A percentile compares a stretch with the other conserved stretches of the same genome.
Evolutionary conservation across 2,113 vertebrate species (phyloP).

Genomic region (Calidris pugnax): DNA sequence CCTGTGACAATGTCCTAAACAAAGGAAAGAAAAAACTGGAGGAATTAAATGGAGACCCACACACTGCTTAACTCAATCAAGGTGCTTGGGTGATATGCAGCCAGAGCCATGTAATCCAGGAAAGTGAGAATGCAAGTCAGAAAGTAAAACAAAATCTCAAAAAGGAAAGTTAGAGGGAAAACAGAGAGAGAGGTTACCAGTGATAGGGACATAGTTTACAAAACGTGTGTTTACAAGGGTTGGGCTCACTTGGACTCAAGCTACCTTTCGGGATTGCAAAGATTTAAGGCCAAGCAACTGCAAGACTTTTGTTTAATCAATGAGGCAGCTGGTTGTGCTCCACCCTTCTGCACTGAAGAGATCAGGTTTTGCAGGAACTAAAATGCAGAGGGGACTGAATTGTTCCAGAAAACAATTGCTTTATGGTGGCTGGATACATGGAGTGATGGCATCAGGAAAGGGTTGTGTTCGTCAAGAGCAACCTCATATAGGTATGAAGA

Average conservation of each 20-base stretch:
- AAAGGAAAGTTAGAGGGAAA: not conserved
- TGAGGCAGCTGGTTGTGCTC: not conserved
- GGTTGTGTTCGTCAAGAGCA: not conserved
- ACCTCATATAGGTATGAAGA: not conserved
- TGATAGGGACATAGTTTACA: not conserved
- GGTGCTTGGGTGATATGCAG: not conserved
- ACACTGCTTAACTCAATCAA: not conserved
- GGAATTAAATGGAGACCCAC: not conserved
- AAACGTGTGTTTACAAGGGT: not conserved
- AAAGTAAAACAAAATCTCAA: not conserved
- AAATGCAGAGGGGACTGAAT: not conserved
- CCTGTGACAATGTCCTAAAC: not conserved
- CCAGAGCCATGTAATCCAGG: not conserved
- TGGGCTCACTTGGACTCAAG: not conserved
- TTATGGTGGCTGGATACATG: not conserved
- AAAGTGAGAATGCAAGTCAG: not conserved
- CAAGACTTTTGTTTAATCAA: not conserved
- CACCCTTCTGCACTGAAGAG: not conserved
- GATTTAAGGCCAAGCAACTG: not conserved
- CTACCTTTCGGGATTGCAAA: not conserved
- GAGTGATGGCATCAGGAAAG: not conserved
- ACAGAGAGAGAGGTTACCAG: not conserved
- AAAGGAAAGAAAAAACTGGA: not conserved
- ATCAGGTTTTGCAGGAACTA: not conserved
- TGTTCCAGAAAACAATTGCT: not conserved